Percentiles rank a stretch among this genome's conserved stretches.
These are phyloP conservation scores for Zoanthus gigantus DNA, from an alignment of 92 coral and sea anemone species.

Conservation along the genomic window DNA sequence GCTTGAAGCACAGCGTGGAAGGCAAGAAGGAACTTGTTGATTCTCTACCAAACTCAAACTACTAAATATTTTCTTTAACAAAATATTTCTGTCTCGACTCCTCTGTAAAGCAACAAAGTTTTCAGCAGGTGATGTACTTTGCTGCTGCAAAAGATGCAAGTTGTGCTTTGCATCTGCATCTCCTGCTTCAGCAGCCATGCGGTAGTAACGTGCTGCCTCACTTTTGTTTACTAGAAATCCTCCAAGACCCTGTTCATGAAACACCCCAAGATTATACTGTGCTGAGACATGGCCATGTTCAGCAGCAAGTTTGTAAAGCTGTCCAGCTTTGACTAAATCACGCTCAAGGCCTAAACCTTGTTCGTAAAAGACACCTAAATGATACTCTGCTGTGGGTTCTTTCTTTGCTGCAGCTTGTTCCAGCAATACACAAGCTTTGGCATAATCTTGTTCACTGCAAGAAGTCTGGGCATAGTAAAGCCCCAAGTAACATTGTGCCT, in stretches of 20 bases:
- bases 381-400: slow-evolving; percentile 86
- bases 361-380: slow-evolving; percentile 93
- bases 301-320: slow-evolving; percentile 85
- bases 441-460: slow-evolving; percentile 70
- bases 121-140: slow-evolving; percentile 44
- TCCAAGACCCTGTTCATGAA: slow-evolving; percentile 94
- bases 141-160: slow-evolving; percentile 61
- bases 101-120: slow-evolving; percentile 7
- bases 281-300: slow-evolving; percentile 90
- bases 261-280: slow-evolving; percentile 92
- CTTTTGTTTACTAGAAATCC: slow-evolving; percentile 79
- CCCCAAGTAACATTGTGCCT: slow-evolving; percentile 95
- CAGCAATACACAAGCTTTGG: slow-evolving; percentile 79
- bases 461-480: slow-evolving; percentile 87
- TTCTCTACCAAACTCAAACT: slow-evolving; percentile 17
- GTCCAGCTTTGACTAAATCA: slow-evolving; percentile 78
- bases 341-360: slow-evolving; percentile 87
- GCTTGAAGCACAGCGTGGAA: slow-evolving; percentile 91
- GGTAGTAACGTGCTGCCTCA: slow-evolving; percentile 89
- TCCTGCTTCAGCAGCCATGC: slow-evolving; percentile 96
- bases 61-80: slow-evolving; percentile 19
- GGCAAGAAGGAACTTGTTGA: slow-evolving; percentile 17
- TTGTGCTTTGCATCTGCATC: slow-evolving; percentile 92
- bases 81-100: slow-evolving; percentile 23
- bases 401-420: slow-evolving; percentile 88